A percentile compares a stretch with the other conserved stretches of the same genome.
phyloP scores from a whole-genome alignment of 2,888 invertebrate species.

The Chelonus formosanus region DNA sequence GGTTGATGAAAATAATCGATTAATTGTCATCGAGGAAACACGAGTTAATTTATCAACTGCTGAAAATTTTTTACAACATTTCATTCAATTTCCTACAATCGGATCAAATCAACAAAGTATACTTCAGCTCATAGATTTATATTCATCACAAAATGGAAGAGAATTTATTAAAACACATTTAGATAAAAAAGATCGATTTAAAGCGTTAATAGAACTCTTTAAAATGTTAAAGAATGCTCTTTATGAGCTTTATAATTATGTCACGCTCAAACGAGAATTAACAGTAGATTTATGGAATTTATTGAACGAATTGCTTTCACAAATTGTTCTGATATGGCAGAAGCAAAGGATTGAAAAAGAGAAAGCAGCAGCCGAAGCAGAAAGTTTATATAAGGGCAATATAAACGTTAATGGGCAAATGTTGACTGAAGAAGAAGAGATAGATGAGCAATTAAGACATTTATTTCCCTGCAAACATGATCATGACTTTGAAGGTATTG shows the following conservation, averaged over 20 bases:
- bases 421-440: conserved; percentile 75
- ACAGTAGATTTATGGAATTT: conserved; percentile 65
- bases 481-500: conserved; percentile 76
- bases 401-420: conserved; percentile 72
- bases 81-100: conserved; percentile 68
- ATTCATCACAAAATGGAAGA: conserved; percentile 63
- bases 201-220: conserved; percentile 66
- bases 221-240: conserved; percentile 76
- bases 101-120: conserved; percentile 56
- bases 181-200: conserved; percentile 41
- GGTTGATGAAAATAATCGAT: conserved; percentile 68
- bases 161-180: conserved; percentile 61
- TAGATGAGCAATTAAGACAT: conserved; percentile 72
- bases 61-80: conserved; percentile 61
- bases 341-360: conserved; percentile 76
- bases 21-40: conserved; percentile 59
- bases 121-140: conserved; percentile 66
- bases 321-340: conserved; percentile 79
- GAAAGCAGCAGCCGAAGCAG: conserved; percentile 76
- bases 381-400: conserved; percentile 79
- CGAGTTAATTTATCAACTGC: conserved; percentile 42
- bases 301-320: conserved; percentile 69
- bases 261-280: conserved; percentile 68
- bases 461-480: conserved; percentile 77
- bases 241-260: conserved; percentile 74